A percentile compares a stretch with the other conserved stretches of the same genome.
These are phyloP conservation scores for Lasiurus borealis DNA, from an alignment of 2,113 vertebrate species.

Conservation along the genomic window DNA sequence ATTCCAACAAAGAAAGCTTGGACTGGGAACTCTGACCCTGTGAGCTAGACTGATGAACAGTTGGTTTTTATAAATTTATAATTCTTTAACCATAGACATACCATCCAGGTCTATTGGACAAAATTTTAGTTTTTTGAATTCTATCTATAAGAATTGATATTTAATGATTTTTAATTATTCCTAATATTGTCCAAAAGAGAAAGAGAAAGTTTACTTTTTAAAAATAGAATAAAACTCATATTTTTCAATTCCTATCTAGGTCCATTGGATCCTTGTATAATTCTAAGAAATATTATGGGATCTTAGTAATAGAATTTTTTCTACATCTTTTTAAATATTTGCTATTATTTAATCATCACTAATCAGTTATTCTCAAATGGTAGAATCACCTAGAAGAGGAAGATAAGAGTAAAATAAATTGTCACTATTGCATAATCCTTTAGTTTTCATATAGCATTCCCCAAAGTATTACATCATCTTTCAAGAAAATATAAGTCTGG, in stretches of 20 bases:
- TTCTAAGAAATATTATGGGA: neutral
- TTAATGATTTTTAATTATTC: constrained; percentile 19
- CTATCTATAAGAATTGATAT: constrained; percentile 7
- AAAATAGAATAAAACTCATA: constrained; percentile 26
- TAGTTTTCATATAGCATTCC: neutral
- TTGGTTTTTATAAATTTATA: neutral
- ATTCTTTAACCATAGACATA: neutral
- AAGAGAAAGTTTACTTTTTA: constrained; percentile 38
- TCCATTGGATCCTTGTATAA: constrained; percentile 43
- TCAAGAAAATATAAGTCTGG: neutral
- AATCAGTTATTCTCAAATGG: constrained; percentile 22
- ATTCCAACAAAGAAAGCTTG: neutral
- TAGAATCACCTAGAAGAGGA: neutral
- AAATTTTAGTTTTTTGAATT: constrained; percentile 44
- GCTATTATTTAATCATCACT: constrained; percentile 44
- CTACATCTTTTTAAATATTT: constrained; percentile 39
- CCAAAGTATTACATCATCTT: neutral
- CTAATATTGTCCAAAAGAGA: constrained; percentile 39
- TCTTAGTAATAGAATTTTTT: constrained; percentile 22
- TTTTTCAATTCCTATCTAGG: neutral
- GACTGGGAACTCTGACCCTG: neutral
- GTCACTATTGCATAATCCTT: neutral
- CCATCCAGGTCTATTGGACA: neutral
- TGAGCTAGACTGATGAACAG: neutral
- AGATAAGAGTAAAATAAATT: neutral